Percentiles rank a stretch among this genome's conserved stretches.
Conservation (phyloP, 1,140 invertebrate species). For the Halyomorpha halys region DNA sequence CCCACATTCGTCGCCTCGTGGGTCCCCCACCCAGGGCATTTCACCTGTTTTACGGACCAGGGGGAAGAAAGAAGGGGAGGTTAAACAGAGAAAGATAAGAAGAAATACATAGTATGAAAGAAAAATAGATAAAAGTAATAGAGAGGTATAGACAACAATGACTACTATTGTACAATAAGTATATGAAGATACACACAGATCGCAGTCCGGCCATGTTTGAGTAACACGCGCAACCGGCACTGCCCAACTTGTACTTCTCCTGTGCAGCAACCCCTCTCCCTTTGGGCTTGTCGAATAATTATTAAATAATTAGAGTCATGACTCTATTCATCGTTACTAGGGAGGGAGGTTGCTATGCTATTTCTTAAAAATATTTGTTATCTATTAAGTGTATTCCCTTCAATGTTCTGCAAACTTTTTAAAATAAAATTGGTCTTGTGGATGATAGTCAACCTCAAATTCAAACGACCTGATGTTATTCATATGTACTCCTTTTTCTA, state of each 20-base stretch:
- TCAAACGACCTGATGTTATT: too few species aligned
- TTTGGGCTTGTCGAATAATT: too few species aligned
- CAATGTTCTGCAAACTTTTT: too few species aligned
- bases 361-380: too few species aligned
- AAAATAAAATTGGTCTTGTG: too few species aligned
- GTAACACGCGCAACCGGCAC: constrained; percentile 10
- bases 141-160: constrained; percentile 15
- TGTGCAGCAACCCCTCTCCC: too few species aligned
- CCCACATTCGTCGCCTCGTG: constrained; percentile 18
- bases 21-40: constrained; percentile 18
- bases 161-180: constrained; percentile 16
- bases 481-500: too few species aligned
- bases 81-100: constrained; percentile 7
- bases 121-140: constrained; percentile 4
- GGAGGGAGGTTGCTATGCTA: too few species aligned
- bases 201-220: constrained; percentile 13
- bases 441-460: too few species aligned
- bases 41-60: constrained; percentile 22
- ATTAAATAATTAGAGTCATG: too few species aligned
- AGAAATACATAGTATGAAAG: constrained; percentile 9
- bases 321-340: too few species aligned
- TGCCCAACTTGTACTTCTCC: background rate
- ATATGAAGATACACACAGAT: constrained; percentile 16
- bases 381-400: too few species aligned
- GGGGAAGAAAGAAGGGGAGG: background rate